Percentiles rank a stretch among this genome's conserved stretches.
Conservation (phyloP, 2,113 vertebrate species). For the Callospermophilus lateralis region DNA sequence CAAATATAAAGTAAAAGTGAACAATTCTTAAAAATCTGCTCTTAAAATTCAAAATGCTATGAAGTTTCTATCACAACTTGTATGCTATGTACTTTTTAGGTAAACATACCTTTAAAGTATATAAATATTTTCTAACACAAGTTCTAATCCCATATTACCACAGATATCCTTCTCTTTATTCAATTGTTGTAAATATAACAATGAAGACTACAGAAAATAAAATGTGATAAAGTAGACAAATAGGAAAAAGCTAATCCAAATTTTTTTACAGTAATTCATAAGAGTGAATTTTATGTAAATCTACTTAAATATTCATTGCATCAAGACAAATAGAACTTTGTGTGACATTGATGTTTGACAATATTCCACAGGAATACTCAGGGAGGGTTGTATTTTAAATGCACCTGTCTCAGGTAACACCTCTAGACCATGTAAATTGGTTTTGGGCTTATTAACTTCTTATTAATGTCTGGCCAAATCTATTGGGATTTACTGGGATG, state of each 20-base stretch:
- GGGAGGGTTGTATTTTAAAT: too few relatives aligned
- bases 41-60: background rate
- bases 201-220: background rate
- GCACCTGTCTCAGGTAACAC: background rate
- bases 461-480: background rate
- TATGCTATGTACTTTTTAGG: background rate
- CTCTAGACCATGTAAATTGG: background rate
- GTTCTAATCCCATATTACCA: background rate
- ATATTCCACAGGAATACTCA: background rate
- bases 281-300: background rate
- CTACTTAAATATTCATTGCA: background rate
- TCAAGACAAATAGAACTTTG: background rate
- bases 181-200: background rate
- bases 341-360: background rate
- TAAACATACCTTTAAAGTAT: background rate
- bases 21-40: conserved; percentile 13
- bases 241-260: background rate
- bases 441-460: background rate
- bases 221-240: background rate
- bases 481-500: background rate
- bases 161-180: background rate
- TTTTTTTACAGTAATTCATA: background rate
- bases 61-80: background rate
- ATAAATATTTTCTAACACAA: background rate
- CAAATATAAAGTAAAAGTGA: background rate